Evolutionary conservation across 1,140 invertebrate species (phyloP), one percentile per base, ranked within the genome.

Genomic region (Pararge aegeria): DNA sequence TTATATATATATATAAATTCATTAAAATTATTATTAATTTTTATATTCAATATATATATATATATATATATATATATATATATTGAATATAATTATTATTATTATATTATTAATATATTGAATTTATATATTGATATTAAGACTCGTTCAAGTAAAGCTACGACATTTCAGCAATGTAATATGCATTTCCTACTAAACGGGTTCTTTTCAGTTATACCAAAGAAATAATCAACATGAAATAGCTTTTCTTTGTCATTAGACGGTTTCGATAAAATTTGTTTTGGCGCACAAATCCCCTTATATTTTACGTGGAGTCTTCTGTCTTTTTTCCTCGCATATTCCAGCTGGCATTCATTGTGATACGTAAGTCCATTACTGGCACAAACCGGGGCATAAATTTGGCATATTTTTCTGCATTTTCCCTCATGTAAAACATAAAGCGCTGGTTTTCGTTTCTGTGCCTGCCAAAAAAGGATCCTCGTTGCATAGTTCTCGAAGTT

Each of bases 341-440:
- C 57, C 7, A 72, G 51, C 10, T 72, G 62, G 52, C 69, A 72
- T 24, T 66, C 55, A 48, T 72, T 72, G 37, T 68, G 30, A 21
- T 72, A 72, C 1, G 63, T 68, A 19, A 52, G 65, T 34, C 58
- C 60, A 48, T 72, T 51, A 42, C 51, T 68, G 9, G 57, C 69
- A 40, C 69, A 72, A 7, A 72, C 55, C 1, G 69, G 69, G 2
- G 52, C 48, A 16, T 72, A 72, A 29, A 72, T 52, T 60, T 65
- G 66, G 38, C 66, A 72, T 16, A 64, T 52, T 49, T 55, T 66
- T 40, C 62, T 68, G 42, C 69, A 71, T 20, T 61, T 61, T 38
- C 66, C 62, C 34, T 27, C 37, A 13, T 66, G 63, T 24, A 71
- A 7, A 7, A 71, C 18, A 21, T 21, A 34, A 18, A 71, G 66